A percentile compares a stretch with the other conserved stretches of the same genome.
Evolutionary conservation across 2,113 vertebrate species (phyloP).

Genomic region (Psittacus erithacus): DNA sequence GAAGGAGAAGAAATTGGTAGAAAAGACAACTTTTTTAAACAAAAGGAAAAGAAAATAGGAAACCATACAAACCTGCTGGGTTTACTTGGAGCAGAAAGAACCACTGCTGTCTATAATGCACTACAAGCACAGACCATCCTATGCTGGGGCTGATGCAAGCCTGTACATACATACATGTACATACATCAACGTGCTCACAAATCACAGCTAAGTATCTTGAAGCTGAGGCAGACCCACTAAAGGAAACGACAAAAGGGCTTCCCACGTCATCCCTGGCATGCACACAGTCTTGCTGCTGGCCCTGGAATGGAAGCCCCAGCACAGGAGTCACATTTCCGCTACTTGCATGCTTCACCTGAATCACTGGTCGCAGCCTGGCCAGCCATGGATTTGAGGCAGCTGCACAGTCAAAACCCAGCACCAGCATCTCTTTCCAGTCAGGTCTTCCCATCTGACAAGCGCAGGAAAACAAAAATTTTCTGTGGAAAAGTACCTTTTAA

Average conservation of each 20-base stretch:
- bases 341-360: rapidly evolving
- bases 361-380: rapidly evolving
- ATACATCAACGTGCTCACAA: background rate
- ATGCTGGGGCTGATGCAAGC: background rate
- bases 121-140: background rate
- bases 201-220: background rate
- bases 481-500: background rate
- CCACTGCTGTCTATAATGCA: rapidly evolving
- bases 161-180: background rate
- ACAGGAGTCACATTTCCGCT: background rate
- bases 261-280: background rate
- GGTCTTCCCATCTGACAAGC: background rate
- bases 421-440: background rate
- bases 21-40: background rate
- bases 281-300: rapidly evolving
- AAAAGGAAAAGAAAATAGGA: background rate
- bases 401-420: background rate
- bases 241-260: background rate
- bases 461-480: background rate
- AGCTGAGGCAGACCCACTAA: background rate
- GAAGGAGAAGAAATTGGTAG: background rate
- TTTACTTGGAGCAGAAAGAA: background rate
- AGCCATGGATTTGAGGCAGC: background rate
- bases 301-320: background rate
- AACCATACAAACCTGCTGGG: background rate